phyloP scores from a whole-genome alignment of 1,140 invertebrate genomes.

The Pachypeltis micranthus region DNA sequence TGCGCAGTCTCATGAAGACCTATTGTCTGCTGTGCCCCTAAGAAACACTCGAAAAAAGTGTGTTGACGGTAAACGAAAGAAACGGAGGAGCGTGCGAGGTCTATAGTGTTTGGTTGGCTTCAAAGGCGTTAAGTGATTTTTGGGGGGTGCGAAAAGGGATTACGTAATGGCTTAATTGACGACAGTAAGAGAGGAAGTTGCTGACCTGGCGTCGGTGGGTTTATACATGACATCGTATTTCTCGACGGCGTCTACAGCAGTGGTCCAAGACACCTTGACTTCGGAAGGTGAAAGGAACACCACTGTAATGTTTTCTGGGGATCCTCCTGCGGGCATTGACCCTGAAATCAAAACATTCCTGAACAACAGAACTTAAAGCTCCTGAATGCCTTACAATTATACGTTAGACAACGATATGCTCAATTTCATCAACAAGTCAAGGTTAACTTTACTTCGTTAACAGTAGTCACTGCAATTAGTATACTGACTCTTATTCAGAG shows the following conservation, averaged over 20 bases:
- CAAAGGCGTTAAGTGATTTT: too few relatives aligned
- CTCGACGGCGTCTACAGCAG: constrained; percentile 56
- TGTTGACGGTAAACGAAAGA: too few relatives aligned
- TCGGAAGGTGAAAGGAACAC: constrained; percentile 71
- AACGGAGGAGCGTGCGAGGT: too few relatives aligned
- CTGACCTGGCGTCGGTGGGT: constrained; percentile 64
- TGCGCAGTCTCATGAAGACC: too few relatives aligned
- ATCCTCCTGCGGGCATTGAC: constrained; percentile 58
- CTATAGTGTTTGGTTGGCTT: too few relatives aligned
- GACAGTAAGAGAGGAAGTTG: too few relatives aligned
- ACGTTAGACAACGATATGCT: background rate
- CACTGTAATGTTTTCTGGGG: constrained; percentile 73
- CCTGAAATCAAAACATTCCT: constrained; percentile 40
- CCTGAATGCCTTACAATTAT: background rate
- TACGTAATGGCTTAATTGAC: too few relatives aligned
- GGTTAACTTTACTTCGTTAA: background rate
- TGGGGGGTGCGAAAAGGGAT: too few relatives aligned
- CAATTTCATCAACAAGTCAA: background rate
- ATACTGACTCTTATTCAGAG: background rate
- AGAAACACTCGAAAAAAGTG: too few relatives aligned
- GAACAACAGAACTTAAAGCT: background rate
- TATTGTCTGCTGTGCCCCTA: too few relatives aligned
- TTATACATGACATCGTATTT: constrained; percentile 78
- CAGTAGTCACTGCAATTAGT: background rate
- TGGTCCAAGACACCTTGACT: constrained; percentile 70